Base-by-base conservation (phyloP, 2,888 invertebrate genomes). In the Idaea straminata region DNA sequence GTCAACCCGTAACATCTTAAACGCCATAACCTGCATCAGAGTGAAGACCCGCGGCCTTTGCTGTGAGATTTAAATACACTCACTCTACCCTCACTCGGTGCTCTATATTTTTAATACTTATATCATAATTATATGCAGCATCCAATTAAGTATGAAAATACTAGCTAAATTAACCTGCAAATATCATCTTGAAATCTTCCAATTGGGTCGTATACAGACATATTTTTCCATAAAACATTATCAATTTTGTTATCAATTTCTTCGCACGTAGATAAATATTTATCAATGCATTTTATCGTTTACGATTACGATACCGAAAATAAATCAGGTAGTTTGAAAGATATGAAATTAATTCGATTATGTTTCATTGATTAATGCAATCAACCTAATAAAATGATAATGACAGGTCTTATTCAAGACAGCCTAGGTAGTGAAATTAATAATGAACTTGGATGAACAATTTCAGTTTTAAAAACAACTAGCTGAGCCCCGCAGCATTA, bases 311-410 rank as follows among this genome's bases (percentile, higher is more conserved):
- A 3, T 25, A 25, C 47, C 6, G 10, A 47, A 47, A 61, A 59
- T 59, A 59, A 59, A 25, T 59, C 34, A 59, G 34, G 59, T 59
- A 34, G 59, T 59, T 59, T 59, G 4, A 25, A 59, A 59, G 34
- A 59, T 25, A 25, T 25, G 7, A 59, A 59, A 59, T 59, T 59
- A 59, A 25, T 13, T 25, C 59, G 59, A 16, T 25, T 59, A 7
- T 59, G 25, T 59, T 59, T 59, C 34, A 47, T 47, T 47, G 47
- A 47, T 47, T 13, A 47, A 47, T 13, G 13, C 10, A 7, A 10
- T 47, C 13, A 5, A 7, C 10, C 13, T 47, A 47, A 47, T 47
- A 7, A 47, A 47, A 47, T 13, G 47, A 47, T 47, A 47, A 47
- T 47, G 3, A 0, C 47, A 47, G 47, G 47, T 47, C 13, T 13